These are phyloP conservation scores for Hypomesus transpacificus DNA, from an alignment of 2,113 vertebrate species.

Conservation along the genomic window DNA sequence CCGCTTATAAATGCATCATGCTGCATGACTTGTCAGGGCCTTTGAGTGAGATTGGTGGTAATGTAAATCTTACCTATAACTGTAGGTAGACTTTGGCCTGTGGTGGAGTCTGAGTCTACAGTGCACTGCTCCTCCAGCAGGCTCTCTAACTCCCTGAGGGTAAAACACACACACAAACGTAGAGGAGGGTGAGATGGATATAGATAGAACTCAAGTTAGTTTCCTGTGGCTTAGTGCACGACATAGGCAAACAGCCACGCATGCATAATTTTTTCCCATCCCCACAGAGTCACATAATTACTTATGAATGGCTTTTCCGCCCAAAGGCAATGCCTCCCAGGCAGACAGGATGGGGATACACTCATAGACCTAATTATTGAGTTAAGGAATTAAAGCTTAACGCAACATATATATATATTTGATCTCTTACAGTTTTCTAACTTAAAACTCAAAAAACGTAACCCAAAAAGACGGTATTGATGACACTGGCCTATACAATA, in stretches of 20 bases:
- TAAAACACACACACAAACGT: constrained; percentile 14
- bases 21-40: constrained; percentile 11
- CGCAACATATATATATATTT: not conserved
- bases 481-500: not conserved
- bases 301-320: constrained; percentile 94
- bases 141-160: constrained; percentile 81
- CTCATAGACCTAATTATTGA: constrained; percentile 82
- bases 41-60: no score
- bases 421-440: no score
- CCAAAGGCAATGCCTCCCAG: constrained; percentile 93
- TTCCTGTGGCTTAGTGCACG: not conserved
- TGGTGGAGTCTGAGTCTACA: constrained; percentile 82
- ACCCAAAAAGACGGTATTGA: no score
- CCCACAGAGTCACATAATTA: constrained; percentile 62
- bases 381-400: constrained; percentile 49
- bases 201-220: not conserved
- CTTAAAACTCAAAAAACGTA: no score
- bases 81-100: constrained; percentile 84
- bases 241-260: not conserved
- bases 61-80: constrained; percentile 78
- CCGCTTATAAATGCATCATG: constrained; percentile 35
- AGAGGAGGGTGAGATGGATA: not conserved
- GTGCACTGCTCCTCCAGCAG: constrained; percentile 89
- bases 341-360: constrained; percentile 90
- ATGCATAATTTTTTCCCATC: no score